Evolutionary conservation across 2,113 vertebrate species (phyloP).

Genomic region (Tragelaphus scriptus): DNA sequence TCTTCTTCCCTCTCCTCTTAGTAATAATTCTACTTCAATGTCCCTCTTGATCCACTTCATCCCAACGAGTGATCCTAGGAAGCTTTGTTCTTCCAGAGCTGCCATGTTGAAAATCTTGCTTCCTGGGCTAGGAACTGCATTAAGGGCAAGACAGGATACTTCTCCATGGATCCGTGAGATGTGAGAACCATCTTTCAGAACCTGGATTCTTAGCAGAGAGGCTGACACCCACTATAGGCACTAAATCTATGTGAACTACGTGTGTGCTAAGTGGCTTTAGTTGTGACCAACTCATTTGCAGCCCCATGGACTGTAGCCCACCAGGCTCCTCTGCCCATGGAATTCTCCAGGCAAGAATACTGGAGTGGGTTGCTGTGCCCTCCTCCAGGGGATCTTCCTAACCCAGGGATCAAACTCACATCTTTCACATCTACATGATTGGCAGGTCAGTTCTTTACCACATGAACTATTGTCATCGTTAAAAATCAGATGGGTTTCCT

Average conservation of each 20-base stretch:
- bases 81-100: not conserved
- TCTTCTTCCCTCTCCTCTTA: not conserved
- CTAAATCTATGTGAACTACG: too few relatives aligned
- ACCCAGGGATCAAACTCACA: not conserved
- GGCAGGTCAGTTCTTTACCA: not conserved
- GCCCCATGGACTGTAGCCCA: not conserved
- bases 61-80: not conserved
- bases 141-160: too few relatives aligned
- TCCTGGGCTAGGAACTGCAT: too few relatives aligned
- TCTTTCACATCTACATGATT: not conserved
- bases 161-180: too few relatives aligned
- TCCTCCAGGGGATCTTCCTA: not conserved
- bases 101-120: slow-evolving; percentile 8
- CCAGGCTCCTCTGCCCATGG: not conserved
- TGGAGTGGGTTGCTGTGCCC: not conserved
- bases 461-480: not conserved
- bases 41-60: not conserved
- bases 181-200: too few relatives aligned
- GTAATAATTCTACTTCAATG: not conserved
- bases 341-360: not conserved
- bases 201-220: too few relatives aligned
- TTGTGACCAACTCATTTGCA: not conserved
- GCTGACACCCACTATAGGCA: too few relatives aligned
- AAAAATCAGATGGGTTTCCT: not conserved
- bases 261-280: not conserved